phyloP scores from a whole-genome alignment of 30 jellyfish, hydroid and myxozoan genomes.

The Pelagia noctiluca region DNA sequence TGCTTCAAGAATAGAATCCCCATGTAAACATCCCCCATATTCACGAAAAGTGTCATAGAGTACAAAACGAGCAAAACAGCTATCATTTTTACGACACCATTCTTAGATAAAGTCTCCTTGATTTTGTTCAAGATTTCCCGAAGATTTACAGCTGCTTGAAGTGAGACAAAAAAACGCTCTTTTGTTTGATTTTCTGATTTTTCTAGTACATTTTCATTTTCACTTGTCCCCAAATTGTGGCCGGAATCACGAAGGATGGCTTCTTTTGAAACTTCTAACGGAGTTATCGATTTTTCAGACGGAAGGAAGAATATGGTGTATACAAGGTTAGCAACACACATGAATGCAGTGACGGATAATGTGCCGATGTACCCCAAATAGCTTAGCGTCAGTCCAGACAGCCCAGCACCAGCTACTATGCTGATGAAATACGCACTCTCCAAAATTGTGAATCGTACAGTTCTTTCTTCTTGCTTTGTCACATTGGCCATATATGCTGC shows the following conservation, averaged over 20 bases:
- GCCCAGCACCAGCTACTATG: background rate
- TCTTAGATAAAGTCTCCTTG: constrained; percentile 2
- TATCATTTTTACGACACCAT: background rate
- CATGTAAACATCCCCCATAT: constrained; percentile 9
- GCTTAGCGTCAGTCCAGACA: constrained; percentile 14
- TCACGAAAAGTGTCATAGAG: background rate
- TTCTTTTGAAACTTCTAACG: background rate
- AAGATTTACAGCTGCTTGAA: background rate
- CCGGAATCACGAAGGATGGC: background rate
- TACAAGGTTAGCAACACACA: constrained; percentile 9
- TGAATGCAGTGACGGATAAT: constrained; percentile 6
- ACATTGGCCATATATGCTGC: constrained; percentile 35
- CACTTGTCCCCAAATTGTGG: background rate
- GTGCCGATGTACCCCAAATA: constrained; percentile 9
- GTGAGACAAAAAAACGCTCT: background rate
- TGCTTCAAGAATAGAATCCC: constrained; percentile 16
- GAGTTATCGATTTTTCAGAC: background rate
- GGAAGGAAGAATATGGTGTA: constrained; percentile 14
- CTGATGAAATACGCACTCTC: constrained; percentile 15
- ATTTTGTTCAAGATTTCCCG: background rate
- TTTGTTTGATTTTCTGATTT: background rate
- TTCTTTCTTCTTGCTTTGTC: constrained; percentile 14
- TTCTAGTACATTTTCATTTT: background rate
- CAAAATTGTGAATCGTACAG: constrained; percentile 33
- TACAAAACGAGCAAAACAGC: background rate